Percentiles rank a stretch among this genome's conserved stretches.
Conservation (phyloP, 2,113 vertebrate species). For the cat (Felis catus) region F.catus_Fca126_mat1.0 CM031415.1:189167501-189168000, state of each 20-base stretch:
- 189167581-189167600: not conserved
- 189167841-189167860: too few species aligned
- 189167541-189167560: not conserved
- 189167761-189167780: too few species aligned
- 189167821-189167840: too few species aligned
- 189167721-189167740: too few species aligned
- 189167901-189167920: too few species aligned
- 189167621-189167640: not conserved
- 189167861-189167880: too few species aligned
- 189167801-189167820: too few species aligned
- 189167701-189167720: not conserved
- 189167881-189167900: too few species aligned
- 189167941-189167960: not conserved
- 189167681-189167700: not conserved
- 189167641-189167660: not conserved
- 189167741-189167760: too few species aligned
- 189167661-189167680: not conserved
- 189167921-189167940: not conserved
- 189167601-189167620: not conserved
- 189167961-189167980: not conserved
- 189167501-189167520: not conserved
- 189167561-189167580: not conserved
- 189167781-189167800: too few species aligned
- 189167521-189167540: not conserved
- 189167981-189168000: too few species aligned